A percentile compares a stretch with the other conserved stretches of the same genome.
Conservation (phyloP, 2,888 invertebrate species). For the Dione juno region DNA sequence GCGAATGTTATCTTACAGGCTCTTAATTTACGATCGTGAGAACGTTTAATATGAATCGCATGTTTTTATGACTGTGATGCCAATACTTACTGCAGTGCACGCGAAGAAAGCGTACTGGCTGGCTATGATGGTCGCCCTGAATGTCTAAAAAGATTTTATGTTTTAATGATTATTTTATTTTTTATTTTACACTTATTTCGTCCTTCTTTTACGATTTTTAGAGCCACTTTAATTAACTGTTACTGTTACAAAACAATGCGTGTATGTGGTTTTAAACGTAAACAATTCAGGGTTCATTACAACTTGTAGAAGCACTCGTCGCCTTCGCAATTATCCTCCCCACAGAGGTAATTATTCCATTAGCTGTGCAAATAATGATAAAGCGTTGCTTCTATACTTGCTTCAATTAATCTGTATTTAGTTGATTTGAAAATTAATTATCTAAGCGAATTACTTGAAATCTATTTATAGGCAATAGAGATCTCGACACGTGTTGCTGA, state of each 20-base stretch:
- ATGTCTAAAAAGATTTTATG: no score
- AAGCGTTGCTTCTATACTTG: constrained; percentile 64
- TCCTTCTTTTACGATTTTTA: background rate
- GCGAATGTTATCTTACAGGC: no score
- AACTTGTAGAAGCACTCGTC: constrained; percentile 43
- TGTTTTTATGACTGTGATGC: no score
- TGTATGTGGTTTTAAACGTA: constrained; percentile 43
- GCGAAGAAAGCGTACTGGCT: no score
- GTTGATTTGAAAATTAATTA: constrained; percentile 25
- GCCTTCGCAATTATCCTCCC: constrained; percentile 61
- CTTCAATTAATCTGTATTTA: constrained; percentile 51
- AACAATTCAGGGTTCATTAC: constrained; percentile 55
- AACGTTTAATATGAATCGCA: no score
- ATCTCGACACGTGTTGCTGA: background rate
- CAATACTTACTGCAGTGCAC: no score
- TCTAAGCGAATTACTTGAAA: background rate
- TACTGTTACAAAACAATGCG: constrained; percentile 14
- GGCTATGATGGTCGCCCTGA: no score
- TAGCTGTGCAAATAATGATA: constrained; percentile 77
- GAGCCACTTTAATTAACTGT: background rate
- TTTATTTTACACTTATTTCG: no score
- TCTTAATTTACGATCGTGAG: no score
- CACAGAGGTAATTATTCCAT: constrained; percentile 73
- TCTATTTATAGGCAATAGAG: background rate
- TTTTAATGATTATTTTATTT: no score